These are phyloP conservation scores for Aeoliscus strigatus DNA, from an alignment of 2,797 vertebrate species.

Conservation along the genomic window DNA sequence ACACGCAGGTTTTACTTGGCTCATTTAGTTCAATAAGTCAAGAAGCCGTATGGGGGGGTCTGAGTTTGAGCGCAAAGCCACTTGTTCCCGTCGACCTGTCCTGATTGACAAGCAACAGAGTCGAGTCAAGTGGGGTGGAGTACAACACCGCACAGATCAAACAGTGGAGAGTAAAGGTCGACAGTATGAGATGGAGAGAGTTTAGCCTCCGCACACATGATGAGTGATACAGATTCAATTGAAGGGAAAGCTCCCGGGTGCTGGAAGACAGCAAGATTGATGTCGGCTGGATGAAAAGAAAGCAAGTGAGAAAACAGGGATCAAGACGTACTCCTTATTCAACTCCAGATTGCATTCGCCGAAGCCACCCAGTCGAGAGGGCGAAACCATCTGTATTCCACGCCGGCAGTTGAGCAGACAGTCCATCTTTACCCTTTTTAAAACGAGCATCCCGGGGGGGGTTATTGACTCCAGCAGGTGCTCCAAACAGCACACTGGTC, in stretches of 20 bases:
- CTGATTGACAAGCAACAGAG: constrained; percentile 52
- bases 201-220: constrained; percentile 42
- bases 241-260: constrained; percentile 30
- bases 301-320: constrained; percentile 18
- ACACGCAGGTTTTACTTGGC: too few relatives aligned
- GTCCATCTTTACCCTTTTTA: constrained; percentile 52
- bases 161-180: constrained; percentile 54
- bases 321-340: constrained; percentile 32
- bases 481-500: constrained; percentile 38
- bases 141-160: constrained; percentile 48
- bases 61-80: constrained; percentile 5
- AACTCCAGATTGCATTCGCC: constrained; percentile 28
- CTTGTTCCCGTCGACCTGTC: constrained; percentile 15
- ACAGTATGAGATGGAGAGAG: constrained; percentile 39
- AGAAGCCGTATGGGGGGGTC: too few relatives aligned
- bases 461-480: constrained; percentile 41
- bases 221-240: constrained; percentile 58
- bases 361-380: not conserved
- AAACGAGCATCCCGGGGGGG: constrained; percentile 42
- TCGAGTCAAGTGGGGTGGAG: constrained; percentile 54
- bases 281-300: constrained; percentile 39
- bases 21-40: too few relatives aligned
- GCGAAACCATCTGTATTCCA: constrained; percentile 51
- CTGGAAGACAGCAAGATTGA: constrained; percentile 33
- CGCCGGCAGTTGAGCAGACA: constrained; percentile 10